Evolutionary conservation across 2,113 vertebrate genomes (phyloP).

Genomic region (Conger conger): DNA sequence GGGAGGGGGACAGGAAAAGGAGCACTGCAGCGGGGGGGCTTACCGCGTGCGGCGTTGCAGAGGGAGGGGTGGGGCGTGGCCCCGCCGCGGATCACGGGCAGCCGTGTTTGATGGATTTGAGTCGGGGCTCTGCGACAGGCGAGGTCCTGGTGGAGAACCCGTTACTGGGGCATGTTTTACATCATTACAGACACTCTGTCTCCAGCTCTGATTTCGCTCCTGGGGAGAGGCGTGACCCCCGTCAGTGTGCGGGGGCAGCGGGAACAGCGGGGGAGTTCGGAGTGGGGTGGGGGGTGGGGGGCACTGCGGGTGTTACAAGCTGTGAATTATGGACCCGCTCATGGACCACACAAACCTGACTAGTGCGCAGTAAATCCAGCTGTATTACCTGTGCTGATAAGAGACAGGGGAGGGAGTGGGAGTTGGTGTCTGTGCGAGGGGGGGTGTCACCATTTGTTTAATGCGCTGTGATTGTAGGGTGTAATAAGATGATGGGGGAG

Average conservation of each 20-base stretch:
- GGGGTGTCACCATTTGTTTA: neutral
- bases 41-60: neutral
- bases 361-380: conserved; percentile 38
- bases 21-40: neutral
- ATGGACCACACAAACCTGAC: conserved; percentile 55
- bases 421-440: neutral
- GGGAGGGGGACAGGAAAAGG: neutral
- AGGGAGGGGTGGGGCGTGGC: too few species aligned
- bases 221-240: neutral
- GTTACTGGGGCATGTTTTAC: conserved; percentile 60
- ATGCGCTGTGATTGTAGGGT: neutral
- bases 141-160: conserved; percentile 16
- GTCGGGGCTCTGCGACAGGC: neutral
- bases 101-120: neutral
- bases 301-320: conserved; percentile 32
- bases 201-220: conserved; percentile 53
- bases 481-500: conserved; percentile 12
- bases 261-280: neutral
- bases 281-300: neutral
- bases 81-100: neutral
- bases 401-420: neutral
- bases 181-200: conserved; percentile 52
- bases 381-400: conserved; percentile 54
- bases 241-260: conserved; percentile 12
- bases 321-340: conserved; percentile 46